Evolutionary conservation across 2,113 vertebrate species (phyloP).

Genomic region (Eolophus roseicapilla): DNA sequence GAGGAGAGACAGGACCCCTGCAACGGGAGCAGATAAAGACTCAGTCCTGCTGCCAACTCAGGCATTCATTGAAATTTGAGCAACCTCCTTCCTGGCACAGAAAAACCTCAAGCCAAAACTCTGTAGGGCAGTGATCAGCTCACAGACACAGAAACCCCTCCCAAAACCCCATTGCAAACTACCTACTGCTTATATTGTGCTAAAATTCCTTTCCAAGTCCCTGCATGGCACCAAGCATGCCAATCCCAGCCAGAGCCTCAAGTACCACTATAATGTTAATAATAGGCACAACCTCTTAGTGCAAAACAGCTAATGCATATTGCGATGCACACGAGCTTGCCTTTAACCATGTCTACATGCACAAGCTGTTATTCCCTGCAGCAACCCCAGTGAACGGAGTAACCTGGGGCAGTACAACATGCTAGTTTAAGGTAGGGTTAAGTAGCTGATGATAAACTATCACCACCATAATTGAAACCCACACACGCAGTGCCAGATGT

Average conservation of each 20-base stretch:
- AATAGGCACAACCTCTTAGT: background rate
- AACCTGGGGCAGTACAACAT: background rate
- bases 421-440: background rate
- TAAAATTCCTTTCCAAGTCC: background rate
- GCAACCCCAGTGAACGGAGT: background rate
- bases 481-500: background rate
- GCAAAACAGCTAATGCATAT: background rate
- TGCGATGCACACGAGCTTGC: background rate
- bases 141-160: background rate
- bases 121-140: background rate
- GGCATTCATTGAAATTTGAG: background rate
- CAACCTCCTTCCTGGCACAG: background rate
- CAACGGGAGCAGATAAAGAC: background rate
- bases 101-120: background rate
- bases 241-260: fast-evolving
- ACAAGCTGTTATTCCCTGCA: background rate
- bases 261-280: background rate
- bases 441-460: constrained; percentile 1
- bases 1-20: background rate
- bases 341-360: background rate
- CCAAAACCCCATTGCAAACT: background rate
- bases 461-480: background rate
- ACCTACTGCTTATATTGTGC: fast-evolving
- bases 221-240: background rate
- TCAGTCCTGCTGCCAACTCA: background rate